Evolutionary conservation across 1,140 invertebrate genomes (phyloP), one percentile per base, ranked within the genome.

Genomic region (Leptoteleia sp.): DNA sequence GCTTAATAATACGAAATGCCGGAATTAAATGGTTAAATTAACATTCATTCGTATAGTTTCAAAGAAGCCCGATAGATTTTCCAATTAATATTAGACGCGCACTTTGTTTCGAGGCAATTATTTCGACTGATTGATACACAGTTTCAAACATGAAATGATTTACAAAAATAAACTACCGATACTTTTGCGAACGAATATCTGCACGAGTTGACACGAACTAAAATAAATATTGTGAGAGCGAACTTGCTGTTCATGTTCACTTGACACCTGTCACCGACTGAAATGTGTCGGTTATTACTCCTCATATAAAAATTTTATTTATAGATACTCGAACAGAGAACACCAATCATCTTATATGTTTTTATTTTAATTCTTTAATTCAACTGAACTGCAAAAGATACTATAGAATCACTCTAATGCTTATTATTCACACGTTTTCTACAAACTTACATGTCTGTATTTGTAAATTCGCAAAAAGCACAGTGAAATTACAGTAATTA

Each of bases 211-310:
- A 50, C 70, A 64, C 35, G 64, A 57, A 31, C 77, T 77, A 76
- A 83, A 84, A 85, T 85, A 84, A 84, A 85, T 84, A 81, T 80
- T 76, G 65, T 65, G 83, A 78, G 80, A 82, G 80, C 57, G 55
- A 52, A 62, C 70, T 82, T 83, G 81, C 84, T 76, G 67, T 82
- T 83, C 76, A 77, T 81, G 73, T 68, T 68, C 52, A 54, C 73
- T 82, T 85, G 84, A 83, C 83, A 84, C 79, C 79, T 83, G 81
- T 84, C 84, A 79, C 67, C 78, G 64, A 70, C 50, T 80, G 71
- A 78, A 82, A 83, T 80, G 76, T 81, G 71, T 82, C 73, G 80
- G 80, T 77, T 80, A 79, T 80, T 78, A 77, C 76, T 81, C 61
- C 59, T 82, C 82, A 82, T 81, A 80, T 81, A 62, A 77, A 54